A percentile compares a stretch with the other conserved stretches of the same genome.
Conservation (phyloP, 2,888 invertebrate genomes). For the Sphaeridia pumilis region DNA sequence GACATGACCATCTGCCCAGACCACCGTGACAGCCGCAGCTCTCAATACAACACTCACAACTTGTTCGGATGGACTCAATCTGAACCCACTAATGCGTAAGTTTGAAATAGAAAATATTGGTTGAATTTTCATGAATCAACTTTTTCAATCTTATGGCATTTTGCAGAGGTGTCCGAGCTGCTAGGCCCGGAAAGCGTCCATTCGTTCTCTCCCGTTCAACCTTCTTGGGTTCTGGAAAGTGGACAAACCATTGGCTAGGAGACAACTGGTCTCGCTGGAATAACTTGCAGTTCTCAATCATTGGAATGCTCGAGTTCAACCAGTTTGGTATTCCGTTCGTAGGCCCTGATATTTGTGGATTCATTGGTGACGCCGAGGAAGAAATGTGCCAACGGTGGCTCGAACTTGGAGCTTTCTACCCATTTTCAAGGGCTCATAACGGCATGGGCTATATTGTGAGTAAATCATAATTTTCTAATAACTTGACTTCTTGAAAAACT, state of each 20-base stretch:
- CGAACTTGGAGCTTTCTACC: slow-evolving; percentile 44
- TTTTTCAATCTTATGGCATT: background rate
- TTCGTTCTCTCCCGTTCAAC: slow-evolving; percentile 67
- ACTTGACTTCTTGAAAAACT: background rate
- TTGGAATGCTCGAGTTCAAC: slow-evolving; percentile 41
- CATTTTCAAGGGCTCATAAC: slow-evolving; percentile 39
- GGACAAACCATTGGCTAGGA: slow-evolving; percentile 38
- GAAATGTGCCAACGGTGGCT: slow-evolving; percentile 45
- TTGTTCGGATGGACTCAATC: slow-evolving; percentile 49
- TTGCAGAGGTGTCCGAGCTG: slow-evolving; percentile 7
- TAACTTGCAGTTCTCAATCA: slow-evolving; percentile 21
- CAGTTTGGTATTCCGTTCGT: slow-evolving; percentile 37
- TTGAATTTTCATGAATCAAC: background rate
- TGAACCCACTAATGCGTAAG: slow-evolving; percentile 28
- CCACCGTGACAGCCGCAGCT: slow-evolving; percentile 44
- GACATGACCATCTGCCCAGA: slow-evolving; percentile 21
- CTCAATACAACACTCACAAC: slow-evolving; percentile 67
- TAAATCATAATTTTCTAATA: background rate
- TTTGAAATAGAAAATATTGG: too few relatives aligned
- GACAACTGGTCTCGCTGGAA: slow-evolving; percentile 22
- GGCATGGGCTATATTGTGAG: background rate
- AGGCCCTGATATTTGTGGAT: slow-evolving; percentile 37
- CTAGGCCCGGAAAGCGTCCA: slow-evolving; percentile 46
- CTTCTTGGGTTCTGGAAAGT: slow-evolving; percentile 61
- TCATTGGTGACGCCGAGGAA: slow-evolving; percentile 36